Conservation (phyloP, 1,140 invertebrate species). For the Drosophila tani region DNA sequence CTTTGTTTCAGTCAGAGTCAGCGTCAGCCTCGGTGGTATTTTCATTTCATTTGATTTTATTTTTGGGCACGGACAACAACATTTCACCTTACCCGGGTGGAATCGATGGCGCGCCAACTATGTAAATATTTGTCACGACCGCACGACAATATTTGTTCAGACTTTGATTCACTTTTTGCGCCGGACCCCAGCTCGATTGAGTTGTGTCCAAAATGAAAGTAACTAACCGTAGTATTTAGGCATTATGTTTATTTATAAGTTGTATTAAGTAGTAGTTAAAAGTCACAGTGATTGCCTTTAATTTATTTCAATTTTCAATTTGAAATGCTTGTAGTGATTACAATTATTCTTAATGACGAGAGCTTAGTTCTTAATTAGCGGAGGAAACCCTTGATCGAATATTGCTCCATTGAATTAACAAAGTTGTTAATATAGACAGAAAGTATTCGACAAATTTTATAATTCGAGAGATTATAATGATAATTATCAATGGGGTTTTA, state of each 20-base stretch:
- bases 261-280: background rate
- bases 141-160: constrained; percentile 77
- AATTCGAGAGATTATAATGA: background rate
- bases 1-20: constrained; percentile 28
- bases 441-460: background rate
- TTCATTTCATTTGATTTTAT: constrained; percentile 48
- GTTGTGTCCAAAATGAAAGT: constrained; percentile 12
- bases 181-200: constrained; percentile 1
- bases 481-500: background rate
- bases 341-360: background rate
- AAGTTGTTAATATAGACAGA: background rate
- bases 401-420: background rate
- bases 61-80: constrained; percentile 39
- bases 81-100: constrained; percentile 60
- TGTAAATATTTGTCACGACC: constrained; percentile 78
- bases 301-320: background rate
- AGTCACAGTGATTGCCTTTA: background rate
- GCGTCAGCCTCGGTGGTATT: constrained; percentile 21
- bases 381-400: background rate
- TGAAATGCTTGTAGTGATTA: background rate
- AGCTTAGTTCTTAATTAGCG: background rate
- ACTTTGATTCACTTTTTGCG: constrained; percentile 59
- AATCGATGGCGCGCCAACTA: constrained; percentile 61
- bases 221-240: constrained; percentile 9
- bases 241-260: constrained; percentile 16